Percentiles rank a stretch among this genome's conserved stretches.
Conservation (phyloP, 2,797 vertebrate species). For the Sardinella longiceps region DNA sequence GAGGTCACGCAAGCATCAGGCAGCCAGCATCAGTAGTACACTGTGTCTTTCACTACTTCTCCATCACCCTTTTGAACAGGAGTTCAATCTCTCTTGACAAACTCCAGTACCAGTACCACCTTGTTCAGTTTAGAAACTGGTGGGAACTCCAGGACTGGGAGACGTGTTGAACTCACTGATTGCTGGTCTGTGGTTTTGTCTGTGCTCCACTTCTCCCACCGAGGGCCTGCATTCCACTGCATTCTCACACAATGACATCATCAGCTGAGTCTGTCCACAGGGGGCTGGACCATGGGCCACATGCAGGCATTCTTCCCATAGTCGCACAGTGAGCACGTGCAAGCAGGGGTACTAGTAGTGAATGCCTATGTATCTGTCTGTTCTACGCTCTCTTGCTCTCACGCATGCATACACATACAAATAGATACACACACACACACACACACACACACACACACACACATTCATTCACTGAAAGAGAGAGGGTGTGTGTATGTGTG, state of each 20-base stretch:
- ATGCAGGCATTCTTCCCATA: slow-evolving; percentile 42
- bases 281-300: slow-evolving; percentile 33
- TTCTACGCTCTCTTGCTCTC: background rate
- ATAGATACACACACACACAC: background rate
- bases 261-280: slow-evolving; percentile 41
- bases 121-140: background rate
- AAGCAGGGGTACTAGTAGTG: background rate
- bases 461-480: background rate
- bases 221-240: slow-evolving; percentile 45
- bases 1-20: too few relatives aligned
- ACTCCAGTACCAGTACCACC: background rate
- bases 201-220: background rate
- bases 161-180: background rate
- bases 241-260: slow-evolving; percentile 51
- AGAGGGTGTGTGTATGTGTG: background rate
- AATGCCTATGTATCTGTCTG: slow-evolving; percentile 1
- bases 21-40: too few relatives aligned
- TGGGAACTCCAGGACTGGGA: background rate
- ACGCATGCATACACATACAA: background rate
- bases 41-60: background rate
- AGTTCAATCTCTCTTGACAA: background rate
- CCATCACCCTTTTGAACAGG: background rate
- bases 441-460: background rate
- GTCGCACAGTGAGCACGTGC: background rate
- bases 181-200: background rate